A percentile compares a stretch with the other conserved stretches of the same genome.
phyloP scores from a whole-genome alignment of 2,888 invertebrate genomes.

The Dasypolia templi region DNA sequence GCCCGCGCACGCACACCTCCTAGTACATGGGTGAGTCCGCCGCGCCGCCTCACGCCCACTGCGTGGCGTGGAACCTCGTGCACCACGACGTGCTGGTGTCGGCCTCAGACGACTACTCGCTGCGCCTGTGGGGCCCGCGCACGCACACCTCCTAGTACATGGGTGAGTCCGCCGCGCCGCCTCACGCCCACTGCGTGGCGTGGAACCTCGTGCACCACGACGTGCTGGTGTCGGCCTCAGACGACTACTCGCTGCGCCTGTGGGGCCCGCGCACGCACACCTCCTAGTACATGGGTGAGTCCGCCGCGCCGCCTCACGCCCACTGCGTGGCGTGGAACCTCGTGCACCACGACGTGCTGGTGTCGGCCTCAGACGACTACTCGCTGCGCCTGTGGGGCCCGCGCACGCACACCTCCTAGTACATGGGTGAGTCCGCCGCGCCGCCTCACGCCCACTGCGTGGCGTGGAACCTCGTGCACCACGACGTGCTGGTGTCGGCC shows the following conservation, averaged over 20 bases:
- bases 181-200: too few species aligned
- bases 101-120: constrained; percentile 98
- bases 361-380: constrained; percentile 98
- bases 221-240: too few species aligned
- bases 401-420: constrained; percentile 71
- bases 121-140: constrained; percentile 97
- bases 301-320: constrained; percentile 98
- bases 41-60: constrained; percentile 99
- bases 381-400: constrained; percentile 99
- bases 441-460: too few species aligned
- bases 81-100: constrained; percentile 98
- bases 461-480: too few species aligned
- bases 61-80: constrained; percentile 99
- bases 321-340: constrained; percentile 99
- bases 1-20: too few species aligned
- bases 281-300: too few species aligned
- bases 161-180: constrained; percentile 24
- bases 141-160: constrained; percentile 67
- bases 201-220: too few species aligned
- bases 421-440: constrained; percentile 26
- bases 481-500: too few species aligned
- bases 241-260: too few species aligned
- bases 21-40: too few species aligned
- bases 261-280: too few species aligned
- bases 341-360: constrained; percentile 97